Evolutionary conservation across 1,140 invertebrate species (phyloP).

Genomic region (Diprion similis): DNA sequence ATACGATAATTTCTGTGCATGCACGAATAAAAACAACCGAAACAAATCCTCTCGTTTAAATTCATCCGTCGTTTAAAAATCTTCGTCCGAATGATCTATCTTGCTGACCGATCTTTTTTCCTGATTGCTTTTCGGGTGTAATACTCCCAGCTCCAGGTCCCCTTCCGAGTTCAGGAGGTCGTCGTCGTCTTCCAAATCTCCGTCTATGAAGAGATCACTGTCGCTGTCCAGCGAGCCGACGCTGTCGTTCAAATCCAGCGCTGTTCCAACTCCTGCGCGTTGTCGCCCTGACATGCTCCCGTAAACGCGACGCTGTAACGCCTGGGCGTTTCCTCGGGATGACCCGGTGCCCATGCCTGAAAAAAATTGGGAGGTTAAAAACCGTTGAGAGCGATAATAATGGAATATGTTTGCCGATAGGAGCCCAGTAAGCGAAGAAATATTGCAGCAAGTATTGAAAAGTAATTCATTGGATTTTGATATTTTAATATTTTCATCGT

Average conservation of each 20-base stretch:
- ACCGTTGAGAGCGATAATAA: neutral
- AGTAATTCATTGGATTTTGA: neutral
- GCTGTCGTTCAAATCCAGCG: conserved; percentile 53
- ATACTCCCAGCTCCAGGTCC: conserved; percentile 37
- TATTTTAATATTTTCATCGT: neutral
- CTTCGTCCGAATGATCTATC: conserved; percentile 54
- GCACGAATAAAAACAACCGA: no score
- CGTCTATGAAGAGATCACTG: conserved; percentile 62
- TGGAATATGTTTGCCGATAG: no score
- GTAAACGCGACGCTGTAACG: conserved; percentile 56
- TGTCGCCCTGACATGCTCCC: conserved; percentile 63
- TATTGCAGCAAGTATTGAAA: no score
- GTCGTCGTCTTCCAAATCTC: conserved; percentile 57
- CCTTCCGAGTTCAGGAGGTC: conserved; percentile 48
- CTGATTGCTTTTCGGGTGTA: conserved; percentile 45
- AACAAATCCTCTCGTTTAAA: no score
- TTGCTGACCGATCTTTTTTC: conserved; percentile 54
- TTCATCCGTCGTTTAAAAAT: conserved; percentile 45
- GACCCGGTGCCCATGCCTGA: conserved; percentile 37
- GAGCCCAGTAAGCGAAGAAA: no score
- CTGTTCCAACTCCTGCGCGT: conserved; percentile 33
- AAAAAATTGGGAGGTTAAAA: neutral
- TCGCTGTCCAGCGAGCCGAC: conserved; percentile 59
- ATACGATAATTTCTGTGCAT: no score
- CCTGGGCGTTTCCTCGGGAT: conserved; percentile 40